A percentile compares a stretch with the other conserved stretches of the same genome.
phyloP scores from a whole-genome alignment of 1,140 invertebrate species.

The Hypothenemus hampei region DNA sequence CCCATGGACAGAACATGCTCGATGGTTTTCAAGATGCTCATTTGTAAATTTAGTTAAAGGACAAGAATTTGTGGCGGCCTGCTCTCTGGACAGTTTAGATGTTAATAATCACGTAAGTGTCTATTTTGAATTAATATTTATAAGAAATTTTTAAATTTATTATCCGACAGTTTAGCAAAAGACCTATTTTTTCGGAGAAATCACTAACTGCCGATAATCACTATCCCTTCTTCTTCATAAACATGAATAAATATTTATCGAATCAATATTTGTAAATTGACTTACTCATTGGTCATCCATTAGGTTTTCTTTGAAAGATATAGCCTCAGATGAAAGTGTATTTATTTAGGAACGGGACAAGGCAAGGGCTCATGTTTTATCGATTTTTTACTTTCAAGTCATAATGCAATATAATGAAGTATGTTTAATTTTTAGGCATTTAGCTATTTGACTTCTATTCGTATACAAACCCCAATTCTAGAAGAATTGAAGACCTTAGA shows the following conservation, averaged over 20 bases:
- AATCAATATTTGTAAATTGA: background rate
- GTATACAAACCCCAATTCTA: too few species aligned
- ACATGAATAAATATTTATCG: too few species aligned
- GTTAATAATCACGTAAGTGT: conserved; percentile 18
- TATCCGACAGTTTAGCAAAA: background rate
- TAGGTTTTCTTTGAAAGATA: too few species aligned
- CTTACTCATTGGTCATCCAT: background rate
- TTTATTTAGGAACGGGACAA: background rate
- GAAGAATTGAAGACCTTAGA: too few species aligned
- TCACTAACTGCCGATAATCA: too few species aligned
- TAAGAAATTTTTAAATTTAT: background rate
- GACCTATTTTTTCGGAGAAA: too few species aligned
- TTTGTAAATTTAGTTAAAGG: conserved; percentile 76
- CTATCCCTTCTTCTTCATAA: too few species aligned
- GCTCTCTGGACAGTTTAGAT: conserved; percentile 34
- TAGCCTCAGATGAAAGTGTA: background rate
- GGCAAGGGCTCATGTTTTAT: background rate
- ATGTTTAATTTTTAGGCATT: too few species aligned
- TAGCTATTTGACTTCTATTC: too few species aligned
- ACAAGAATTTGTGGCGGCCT: conserved; percentile 64
- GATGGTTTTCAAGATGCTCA: conserved; percentile 81
- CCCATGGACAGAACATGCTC: conserved; percentile 85
- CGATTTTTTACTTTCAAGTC: too few species aligned
- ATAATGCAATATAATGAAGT: too few species aligned
- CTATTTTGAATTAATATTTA: background rate